Base-by-base conservation (phyloP, 2,888 invertebrate species). In the Drosophila cognata region DNA sequence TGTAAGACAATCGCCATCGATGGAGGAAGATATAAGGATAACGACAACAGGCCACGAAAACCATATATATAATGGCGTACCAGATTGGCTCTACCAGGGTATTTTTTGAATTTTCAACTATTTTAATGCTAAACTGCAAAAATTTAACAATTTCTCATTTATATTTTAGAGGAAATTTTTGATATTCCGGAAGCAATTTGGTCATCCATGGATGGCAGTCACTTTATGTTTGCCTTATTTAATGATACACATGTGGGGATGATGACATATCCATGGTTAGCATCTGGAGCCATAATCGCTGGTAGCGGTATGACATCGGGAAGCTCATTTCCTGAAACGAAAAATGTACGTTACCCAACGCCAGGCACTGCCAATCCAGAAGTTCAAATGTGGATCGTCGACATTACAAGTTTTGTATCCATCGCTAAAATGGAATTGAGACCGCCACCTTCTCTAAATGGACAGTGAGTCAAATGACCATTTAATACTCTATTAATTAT, bases 51-150 rank as follows among this genome's bases (percentile, higher is more conserved):
- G 97, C 38, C 94, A 95, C 80, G 96, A 96, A n/a, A 97, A 96
- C 67, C 94, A 96, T 66, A 94, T 98, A 67, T 98, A 97, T 94
- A 98, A 99, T 93, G 99, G 98, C 63, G 95, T 99, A 38, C 97
- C 98, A 25, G 99, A 99, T 93, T 99, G 99, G 98, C 94, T 99
- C 35, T 99, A 99, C 94, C 99, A 99, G 95, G 98, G 98, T 46
- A 25, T 25, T 25, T 46, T 29, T 38, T 36, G 2, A n/a, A 2
- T 18, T 36, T 55, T 4, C 5, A 11, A 43, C 43, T 11, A 21
- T 43, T 43, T 43, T 2, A 43, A 21, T 43, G 43, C 11, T 2
- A 18, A 55, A 16, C 16, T 35, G 11, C 0, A 55, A 25, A 5
- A 21, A 8, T 25, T 10, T 0, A 11, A 36, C 18, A 28, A 36